Evolutionary conservation across 2,113 vertebrate genomes (phyloP), one percentile per base, ranked within the genome.

Genomic region (Takifugu bimaculatus): DNA sequence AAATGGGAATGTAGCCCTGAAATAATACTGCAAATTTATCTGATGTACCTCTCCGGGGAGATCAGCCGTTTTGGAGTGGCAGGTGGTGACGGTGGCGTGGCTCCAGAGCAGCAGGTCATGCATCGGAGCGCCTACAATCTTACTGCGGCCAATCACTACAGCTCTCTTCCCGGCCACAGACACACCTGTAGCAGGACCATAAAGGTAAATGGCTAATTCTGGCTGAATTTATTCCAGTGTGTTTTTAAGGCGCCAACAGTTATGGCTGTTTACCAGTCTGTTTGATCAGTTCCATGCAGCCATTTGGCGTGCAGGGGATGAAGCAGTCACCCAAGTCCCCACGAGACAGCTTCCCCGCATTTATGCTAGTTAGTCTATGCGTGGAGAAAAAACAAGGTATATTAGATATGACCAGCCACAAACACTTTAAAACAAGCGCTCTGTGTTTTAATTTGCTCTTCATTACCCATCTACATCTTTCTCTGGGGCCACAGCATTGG

Each of bases 101-200:
- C 87, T 98, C 94, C 96, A 98, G 49, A 99, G 91, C 68, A 99
- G 92, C 58, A 99, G 88, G 83, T 99, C 96, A 0, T 95, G 94
- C 97, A 99, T 99, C 1, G 97, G 97, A 20, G 96, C 94, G 0
- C 97, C 97, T 0, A 99, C 97, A 0, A 99, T 99, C 88, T 98
- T 99, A 79, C 97, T 99, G 56, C 96, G 95, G 6, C 96, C 97
- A 1, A 99, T 81, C 69, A 99, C 95, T 0, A 99, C 96, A 0
- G 96, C 97, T 1, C 85, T 93, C 57, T 94, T 96, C 50, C 97
- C 96, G 0, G 92, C 93, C 71, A 99, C 89, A 45, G 93, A 90
- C 15, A 96, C 43, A 45, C 96, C 96, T 99, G 78, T 1, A 54
- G 26, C 69, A 42, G 80, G 50, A 60, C 12, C 1, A 20, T 15